Conservation (phyloP, 2,113 vertebrate species). For the Mesocricetus auratus region DNA sequence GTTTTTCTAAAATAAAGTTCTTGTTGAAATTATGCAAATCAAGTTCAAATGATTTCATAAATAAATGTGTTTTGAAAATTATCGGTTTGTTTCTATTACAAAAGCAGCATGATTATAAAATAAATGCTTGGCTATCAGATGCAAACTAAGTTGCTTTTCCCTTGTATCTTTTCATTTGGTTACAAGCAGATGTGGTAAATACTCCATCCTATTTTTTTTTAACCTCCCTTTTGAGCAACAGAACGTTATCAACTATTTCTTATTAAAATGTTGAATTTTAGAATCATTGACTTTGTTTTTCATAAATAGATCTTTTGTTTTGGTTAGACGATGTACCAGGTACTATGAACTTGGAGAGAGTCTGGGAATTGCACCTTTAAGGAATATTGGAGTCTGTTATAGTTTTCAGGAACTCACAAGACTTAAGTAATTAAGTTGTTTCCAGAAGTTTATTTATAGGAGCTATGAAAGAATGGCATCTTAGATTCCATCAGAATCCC, state of each 20-base stretch:
- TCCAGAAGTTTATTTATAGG: background rate
- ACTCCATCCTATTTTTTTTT: background rate
- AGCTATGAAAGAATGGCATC: background rate
- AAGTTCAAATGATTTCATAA: conserved; percentile 22
- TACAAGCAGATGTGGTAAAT: background rate
- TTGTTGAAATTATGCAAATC: conserved; percentile 53
- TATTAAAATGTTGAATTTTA: conserved; percentile 49
- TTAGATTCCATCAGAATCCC: background rate
- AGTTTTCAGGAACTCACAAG: background rate
- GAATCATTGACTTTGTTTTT: conserved; percentile 33
- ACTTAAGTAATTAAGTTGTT: background rate
- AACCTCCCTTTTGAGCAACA: background rate
- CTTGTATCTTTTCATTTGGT: background rate
- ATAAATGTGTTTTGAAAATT: conserved; percentile 66
- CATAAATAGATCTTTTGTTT: conserved; percentile 47
- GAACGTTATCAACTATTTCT: background rate
- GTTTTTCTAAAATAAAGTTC: conserved; percentile 58
- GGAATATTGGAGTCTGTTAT: background rate
- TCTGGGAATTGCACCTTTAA: background rate
- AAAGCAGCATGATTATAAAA: conserved; percentile 17
- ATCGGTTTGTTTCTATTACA: conserved; percentile 27
- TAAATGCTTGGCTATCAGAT: background rate
- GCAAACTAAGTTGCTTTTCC: background rate
- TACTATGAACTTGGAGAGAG: background rate
- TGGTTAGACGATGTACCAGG: background rate